These are phyloP conservation scores for Patiria miniata DNA, from an alignment of 35 echinoderm and acorn worm species.

Conservation along the genomic window DNA sequence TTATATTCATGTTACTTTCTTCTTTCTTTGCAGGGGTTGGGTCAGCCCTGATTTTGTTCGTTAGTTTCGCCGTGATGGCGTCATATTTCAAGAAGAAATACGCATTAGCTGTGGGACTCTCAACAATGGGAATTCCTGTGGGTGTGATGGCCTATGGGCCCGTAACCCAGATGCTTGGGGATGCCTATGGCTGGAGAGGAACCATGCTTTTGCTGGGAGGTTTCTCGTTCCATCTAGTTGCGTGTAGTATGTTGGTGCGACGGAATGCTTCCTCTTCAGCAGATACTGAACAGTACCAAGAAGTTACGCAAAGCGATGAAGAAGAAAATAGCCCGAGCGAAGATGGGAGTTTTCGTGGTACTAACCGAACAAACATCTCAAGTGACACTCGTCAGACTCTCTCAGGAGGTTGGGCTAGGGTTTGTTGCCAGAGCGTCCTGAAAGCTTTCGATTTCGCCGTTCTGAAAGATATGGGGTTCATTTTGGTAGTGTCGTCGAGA, in stretches of 20 bases:
- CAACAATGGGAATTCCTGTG: not conserved
- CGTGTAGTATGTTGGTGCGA: not conserved
- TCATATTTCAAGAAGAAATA: not conserved
- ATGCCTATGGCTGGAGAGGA: conserved; percentile 1
- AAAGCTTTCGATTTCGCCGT: not conserved
- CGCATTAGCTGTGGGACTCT: not conserved
- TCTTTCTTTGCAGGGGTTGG: not conserved
- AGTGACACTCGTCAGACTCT: too few species aligned
- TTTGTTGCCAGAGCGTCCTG: not conserved
- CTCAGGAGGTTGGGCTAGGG: not conserved
- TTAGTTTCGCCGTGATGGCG: not conserved
- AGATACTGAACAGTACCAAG: not conserved
- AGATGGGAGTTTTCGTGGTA: too few species aligned
- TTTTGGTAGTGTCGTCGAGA: not conserved
- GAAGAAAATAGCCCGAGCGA: not conserved
- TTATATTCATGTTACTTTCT: too few species aligned
- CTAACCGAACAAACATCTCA: too few species aligned
- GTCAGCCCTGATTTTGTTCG: not conserved
- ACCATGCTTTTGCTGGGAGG: not conserved
- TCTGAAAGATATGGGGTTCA: not conserved
- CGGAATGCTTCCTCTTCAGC: not conserved
- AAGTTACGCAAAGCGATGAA: not conserved
- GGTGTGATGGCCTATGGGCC: not conserved
- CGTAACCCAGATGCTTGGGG: not conserved
- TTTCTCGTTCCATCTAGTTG: not conserved